Evolutionary conservation across 2,113 vertebrate genomes (phyloP).

Genomic region (Dascyllus trimaculatus): DNA sequence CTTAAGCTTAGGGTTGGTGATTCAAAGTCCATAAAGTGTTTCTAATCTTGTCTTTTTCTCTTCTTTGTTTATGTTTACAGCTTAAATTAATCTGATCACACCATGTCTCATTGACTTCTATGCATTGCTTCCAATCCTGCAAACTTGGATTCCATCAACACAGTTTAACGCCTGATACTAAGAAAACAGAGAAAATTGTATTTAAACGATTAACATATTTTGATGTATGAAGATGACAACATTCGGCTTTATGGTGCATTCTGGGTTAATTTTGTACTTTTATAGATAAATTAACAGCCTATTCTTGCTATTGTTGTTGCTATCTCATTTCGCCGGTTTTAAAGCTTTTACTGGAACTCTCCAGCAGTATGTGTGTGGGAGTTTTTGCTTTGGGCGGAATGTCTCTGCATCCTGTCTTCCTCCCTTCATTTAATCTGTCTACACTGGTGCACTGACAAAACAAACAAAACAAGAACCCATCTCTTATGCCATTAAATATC

Average conservation of each 20-base stretch:
- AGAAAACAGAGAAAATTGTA: background rate
- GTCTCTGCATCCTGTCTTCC: constrained; percentile 8
- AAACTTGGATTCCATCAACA: constrained; percentile 1
- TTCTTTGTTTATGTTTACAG: constrained; percentile 43
- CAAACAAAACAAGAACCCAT: background rate
- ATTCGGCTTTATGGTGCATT: background rate
- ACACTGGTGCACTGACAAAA: constrained; percentile 8
- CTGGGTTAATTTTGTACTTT: constrained; percentile 38
- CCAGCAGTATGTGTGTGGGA: constrained; percentile 15
- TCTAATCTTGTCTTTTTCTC: background rate
- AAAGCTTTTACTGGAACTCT: constrained; percentile 30
- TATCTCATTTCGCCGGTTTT: constrained; percentile 5
- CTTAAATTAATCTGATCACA: constrained; percentile 11
- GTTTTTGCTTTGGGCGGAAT: constrained; percentile 14
- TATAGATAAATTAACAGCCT: constrained; percentile 12
- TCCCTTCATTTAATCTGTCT: constrained; percentile 23
- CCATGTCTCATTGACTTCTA: background rate
- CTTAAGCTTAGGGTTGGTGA: background rate
- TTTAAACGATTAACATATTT: constrained; percentile 16
- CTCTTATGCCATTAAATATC: too few species aligned
- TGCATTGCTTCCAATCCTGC: background rate
- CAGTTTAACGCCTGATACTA: background rate
- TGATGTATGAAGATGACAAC: background rate
- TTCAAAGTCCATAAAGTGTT: background rate
- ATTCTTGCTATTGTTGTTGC: constrained; percentile 5